phyloP scores from a whole-genome alignment of 2,113 vertebrate genomes.

The Gavialis gangeticus region DNA sequence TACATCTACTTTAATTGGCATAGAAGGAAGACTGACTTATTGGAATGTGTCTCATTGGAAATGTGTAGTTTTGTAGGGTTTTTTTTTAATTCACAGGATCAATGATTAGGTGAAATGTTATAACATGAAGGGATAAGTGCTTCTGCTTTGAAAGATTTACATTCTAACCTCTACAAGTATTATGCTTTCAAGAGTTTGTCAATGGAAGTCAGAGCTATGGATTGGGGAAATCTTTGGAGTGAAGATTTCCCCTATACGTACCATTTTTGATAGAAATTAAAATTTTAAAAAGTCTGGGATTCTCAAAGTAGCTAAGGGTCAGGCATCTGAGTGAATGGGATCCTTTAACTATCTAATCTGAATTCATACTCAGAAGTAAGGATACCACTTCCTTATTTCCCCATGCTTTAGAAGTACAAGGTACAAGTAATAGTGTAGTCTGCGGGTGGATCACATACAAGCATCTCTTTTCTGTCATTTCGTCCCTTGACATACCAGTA shows the following conservation, averaged over 20 bases:
- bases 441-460: background rate
- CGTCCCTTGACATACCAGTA: background rate
- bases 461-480: rapidly evolving
- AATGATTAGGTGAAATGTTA: background rate
- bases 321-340: background rate
- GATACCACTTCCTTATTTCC: background rate
- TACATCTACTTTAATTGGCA: background rate
- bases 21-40: background rate
- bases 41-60: background rate
- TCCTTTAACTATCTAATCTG: background rate
- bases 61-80: background rate
- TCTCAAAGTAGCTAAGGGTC: background rate
- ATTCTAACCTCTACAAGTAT: too few relatives aligned
- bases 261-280: background rate
- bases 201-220: background rate
- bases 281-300: background rate
- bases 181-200: too few relatives aligned
- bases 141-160: too few relatives aligned
- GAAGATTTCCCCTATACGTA: background rate
- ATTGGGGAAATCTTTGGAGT: background rate
- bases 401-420: background rate
- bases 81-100: background rate
- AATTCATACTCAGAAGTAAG: background rate
- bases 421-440: background rate
- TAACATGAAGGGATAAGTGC: too few relatives aligned